phyloP scores from a whole-genome alignment of 2,113 vertebrate species.

The Toxostoma redivivum region DNA sequence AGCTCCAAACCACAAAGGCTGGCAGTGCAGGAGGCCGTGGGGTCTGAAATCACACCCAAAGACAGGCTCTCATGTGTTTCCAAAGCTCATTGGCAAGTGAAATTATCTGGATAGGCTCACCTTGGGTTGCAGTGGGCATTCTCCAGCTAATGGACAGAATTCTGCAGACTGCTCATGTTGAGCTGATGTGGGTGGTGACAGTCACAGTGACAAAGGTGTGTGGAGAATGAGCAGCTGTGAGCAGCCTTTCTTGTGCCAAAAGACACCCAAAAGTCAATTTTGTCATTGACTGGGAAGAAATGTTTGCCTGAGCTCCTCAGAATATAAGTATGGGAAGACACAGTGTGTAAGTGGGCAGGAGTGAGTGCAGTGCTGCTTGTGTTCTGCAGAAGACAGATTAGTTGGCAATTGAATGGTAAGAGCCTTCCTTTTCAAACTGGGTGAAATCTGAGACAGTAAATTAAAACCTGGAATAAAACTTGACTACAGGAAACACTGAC shows the following conservation, averaged over 20 bases:
- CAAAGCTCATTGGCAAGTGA: constrained; percentile 10
- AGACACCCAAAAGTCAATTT: background rate
- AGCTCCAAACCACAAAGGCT: background rate
- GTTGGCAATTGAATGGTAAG: background rate
- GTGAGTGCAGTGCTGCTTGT: background rate
- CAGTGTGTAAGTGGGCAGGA: background rate
- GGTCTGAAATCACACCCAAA: background rate
- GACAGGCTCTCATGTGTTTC: background rate
- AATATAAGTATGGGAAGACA: background rate
- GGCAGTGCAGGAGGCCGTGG: background rate
- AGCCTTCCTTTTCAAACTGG: background rate
- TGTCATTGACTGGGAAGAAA: background rate
- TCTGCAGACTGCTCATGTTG: background rate
- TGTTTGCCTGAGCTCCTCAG: background rate
- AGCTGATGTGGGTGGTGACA: background rate
- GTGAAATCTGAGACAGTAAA: background rate
- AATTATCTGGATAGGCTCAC: background rate
- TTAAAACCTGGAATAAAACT: background rate
- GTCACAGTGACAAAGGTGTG: background rate
- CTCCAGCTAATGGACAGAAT: background rate
- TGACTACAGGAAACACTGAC: background rate
- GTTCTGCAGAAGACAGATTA: background rate
- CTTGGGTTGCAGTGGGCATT: background rate
- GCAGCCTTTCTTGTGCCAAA: background rate
- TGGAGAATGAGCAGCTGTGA: background rate